Conservation (phyloP, 2,888 invertebrate genomes). For the Oasisia sp. region DNA sequence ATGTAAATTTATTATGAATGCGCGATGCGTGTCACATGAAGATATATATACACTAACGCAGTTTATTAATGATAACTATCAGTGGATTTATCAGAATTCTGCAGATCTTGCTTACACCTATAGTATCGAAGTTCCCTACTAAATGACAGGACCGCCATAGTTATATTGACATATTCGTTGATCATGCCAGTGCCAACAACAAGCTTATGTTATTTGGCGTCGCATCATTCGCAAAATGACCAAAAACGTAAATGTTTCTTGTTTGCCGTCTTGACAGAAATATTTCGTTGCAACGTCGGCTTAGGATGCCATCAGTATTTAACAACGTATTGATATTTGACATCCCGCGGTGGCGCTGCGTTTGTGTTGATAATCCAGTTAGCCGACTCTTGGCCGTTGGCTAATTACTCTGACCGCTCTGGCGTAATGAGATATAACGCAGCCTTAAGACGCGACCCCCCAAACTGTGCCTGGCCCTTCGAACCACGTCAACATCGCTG, state of each 20-base stretch:
- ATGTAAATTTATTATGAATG: too few relatives aligned
- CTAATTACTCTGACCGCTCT: background rate
- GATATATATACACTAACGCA: too few relatives aligned
- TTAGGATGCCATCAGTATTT: background rate
- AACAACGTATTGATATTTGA: background rate
- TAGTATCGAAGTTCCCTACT: too few relatives aligned
- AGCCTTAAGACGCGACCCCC: background rate
- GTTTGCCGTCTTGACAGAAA: background rate
- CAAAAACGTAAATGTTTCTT: background rate
- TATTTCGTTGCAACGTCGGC: background rate
- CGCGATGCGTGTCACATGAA: too few relatives aligned
- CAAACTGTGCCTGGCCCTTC: background rate
- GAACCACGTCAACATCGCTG: background rate
- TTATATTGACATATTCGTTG: too few relatives aligned
- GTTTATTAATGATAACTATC: too few relatives aligned
- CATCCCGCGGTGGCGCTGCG: background rate
- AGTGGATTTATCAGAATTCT: too few relatives aligned
- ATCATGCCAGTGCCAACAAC: too few relatives aligned
- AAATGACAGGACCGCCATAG: too few relatives aligned
- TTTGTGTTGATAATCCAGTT: background rate
- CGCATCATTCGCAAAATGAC: background rate
- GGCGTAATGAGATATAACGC: background rate
- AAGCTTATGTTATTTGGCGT: background rate
- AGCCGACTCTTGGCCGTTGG: background rate
- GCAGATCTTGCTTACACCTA: too few relatives aligned